These are phyloP conservation scores for Anomalospiza imberbis DNA, from an alignment of 2,797 vertebrate genomes.

Conservation along the genomic window DNA sequence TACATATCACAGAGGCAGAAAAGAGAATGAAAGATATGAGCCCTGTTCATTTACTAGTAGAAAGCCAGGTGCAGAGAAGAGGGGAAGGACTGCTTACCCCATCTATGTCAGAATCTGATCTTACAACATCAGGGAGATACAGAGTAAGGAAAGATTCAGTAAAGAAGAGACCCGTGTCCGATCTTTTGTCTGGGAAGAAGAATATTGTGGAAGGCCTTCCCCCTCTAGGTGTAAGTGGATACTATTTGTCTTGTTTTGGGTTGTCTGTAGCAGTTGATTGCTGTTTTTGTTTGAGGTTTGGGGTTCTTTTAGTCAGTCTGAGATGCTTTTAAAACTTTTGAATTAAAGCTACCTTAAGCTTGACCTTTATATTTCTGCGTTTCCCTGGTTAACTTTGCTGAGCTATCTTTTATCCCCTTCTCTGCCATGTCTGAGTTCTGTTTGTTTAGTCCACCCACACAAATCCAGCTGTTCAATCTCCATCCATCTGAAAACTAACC, in stretches of 20 bases:
- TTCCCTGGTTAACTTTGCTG: neutral
- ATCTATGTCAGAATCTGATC: constrained; percentile 90
- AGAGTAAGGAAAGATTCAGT: constrained; percentile 83
- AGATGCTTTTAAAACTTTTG: neutral
- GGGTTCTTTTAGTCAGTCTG: neutral
- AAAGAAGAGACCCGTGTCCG: constrained; percentile 90
- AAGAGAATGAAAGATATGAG: constrained; percentile 63
- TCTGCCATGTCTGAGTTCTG: neutral
- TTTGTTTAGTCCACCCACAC: neutral
- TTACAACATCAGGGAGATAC: constrained; percentile 82
- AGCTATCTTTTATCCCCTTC: neutral
- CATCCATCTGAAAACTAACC: neutral
- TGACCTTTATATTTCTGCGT: neutral
- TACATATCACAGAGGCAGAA: constrained; percentile 78
- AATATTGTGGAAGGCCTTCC: constrained; percentile 88
- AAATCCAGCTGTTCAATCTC: neutral
- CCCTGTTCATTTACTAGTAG: constrained; percentile 65
- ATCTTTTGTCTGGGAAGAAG: constrained; percentile 86
- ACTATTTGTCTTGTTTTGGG: neutral
- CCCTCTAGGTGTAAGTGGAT: constrained; percentile 85
- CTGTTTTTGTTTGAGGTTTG: neutral
- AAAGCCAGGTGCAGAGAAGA: constrained; percentile 65
- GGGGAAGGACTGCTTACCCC: constrained; percentile 82
- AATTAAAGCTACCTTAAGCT: neutral
- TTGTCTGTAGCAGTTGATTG: neutral